Evolutionary conservation across 1,140 invertebrate species (phyloP).

Genomic region (Penaeus vannamei): DNA sequence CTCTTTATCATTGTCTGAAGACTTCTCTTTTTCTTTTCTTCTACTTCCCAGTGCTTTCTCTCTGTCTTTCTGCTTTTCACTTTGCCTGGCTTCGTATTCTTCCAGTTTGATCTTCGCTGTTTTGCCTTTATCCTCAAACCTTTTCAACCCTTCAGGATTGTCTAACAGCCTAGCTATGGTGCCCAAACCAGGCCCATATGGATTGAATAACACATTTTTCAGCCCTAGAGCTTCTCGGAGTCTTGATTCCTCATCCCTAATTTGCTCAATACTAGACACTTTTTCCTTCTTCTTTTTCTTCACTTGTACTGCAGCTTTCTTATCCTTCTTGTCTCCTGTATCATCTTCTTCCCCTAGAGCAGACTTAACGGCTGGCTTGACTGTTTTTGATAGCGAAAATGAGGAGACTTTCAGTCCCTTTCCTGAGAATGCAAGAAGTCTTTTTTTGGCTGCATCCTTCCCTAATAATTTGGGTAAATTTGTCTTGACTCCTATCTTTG

Average conservation of each 20-base stretch:
- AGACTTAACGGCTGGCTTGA: constrained; percentile 44
- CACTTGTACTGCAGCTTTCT: constrained; percentile 5
- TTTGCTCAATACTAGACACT: constrained; percentile 62
- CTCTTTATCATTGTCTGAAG: constrained; percentile 10
- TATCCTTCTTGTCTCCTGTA: neutral
- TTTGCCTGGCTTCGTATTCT: constrained; percentile 43
- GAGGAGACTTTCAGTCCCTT: constrained; percentile 41
- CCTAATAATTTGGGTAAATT: constrained; percentile 49
- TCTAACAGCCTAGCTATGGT: constrained; percentile 56
- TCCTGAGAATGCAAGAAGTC: constrained; percentile 49
- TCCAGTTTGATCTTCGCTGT: constrained; percentile 39
- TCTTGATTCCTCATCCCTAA: constrained; percentile 55
- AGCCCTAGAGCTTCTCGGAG: constrained; percentile 59
- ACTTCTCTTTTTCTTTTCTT: constrained; percentile 41
- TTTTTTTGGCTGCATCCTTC: constrained; percentile 48
- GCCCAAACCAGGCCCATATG: constrained; percentile 56
- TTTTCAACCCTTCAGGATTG: constrained; percentile 60
- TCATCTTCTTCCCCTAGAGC: constrained; percentile 55
- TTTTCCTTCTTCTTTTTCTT: constrained; percentile 67
- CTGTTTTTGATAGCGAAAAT: constrained; percentile 50
- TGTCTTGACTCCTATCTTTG: neutral
- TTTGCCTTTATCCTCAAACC: constrained; percentile 57
- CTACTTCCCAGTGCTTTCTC: neutral
- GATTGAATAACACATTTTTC: constrained; percentile 61
- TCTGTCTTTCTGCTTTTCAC: constrained; percentile 37